These are phyloP conservation scores for Cuculus canorus DNA, from an alignment of 2,797 vertebrate species.

Conservation along the genomic window DNA sequence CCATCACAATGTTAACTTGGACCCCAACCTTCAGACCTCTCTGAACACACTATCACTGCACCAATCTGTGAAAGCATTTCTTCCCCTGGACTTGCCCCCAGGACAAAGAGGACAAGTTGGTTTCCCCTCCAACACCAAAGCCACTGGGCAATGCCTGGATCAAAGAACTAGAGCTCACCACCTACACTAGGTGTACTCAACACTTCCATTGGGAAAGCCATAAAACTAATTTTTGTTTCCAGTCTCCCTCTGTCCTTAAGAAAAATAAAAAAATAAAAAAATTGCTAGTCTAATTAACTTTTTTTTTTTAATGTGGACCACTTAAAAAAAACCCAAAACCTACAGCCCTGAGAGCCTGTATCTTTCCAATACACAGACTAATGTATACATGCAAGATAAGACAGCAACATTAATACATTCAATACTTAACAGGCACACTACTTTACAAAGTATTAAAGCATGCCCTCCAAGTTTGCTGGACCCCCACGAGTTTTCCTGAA, in stretches of 20 bases:
- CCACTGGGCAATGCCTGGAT: not conserved
- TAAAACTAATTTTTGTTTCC: not conserved
- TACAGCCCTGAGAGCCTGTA: not conserved
- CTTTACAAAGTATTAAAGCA: not conserved
- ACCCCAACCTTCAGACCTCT: not conserved
- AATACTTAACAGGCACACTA: not conserved
- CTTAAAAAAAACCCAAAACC: too few relatives aligned
- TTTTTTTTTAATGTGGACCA: not conserved
- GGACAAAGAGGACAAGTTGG: not conserved
- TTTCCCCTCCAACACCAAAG: not conserved
- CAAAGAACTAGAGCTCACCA: not conserved
- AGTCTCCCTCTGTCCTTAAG: not conserved
- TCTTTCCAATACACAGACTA: not conserved
- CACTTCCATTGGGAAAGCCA: not conserved
- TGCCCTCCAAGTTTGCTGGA: not conserved
- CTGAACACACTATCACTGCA: not conserved
- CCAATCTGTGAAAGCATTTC: not conserved
- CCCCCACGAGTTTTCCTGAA: not conserved
- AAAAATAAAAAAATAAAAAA: not conserved
- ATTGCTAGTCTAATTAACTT: not conserved
- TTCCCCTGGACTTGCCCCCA: not conserved
- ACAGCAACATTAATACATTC: not conserved
- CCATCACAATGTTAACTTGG: not conserved
- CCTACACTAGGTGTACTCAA: not conserved
- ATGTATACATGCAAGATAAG: not conserved